Percentiles rank a stretch among this genome's conserved stretches.
These are phyloP conservation scores for Pomacea canaliculata DNA, from an alignment of 2,888 invertebrate genomes.

Conservation along the genomic window DNA sequence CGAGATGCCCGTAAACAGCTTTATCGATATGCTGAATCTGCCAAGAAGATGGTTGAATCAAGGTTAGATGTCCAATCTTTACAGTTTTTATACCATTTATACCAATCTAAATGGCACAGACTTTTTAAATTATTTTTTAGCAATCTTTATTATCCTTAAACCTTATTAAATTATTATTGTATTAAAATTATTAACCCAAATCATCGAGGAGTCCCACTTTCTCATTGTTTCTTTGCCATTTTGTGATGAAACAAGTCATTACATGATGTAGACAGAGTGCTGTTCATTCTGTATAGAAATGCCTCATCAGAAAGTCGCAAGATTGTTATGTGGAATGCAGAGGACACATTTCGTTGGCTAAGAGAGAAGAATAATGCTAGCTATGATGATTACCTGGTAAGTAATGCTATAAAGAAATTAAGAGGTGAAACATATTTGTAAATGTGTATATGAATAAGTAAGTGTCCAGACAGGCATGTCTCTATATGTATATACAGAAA, in stretches of 20 bases:
- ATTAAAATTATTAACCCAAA: no score
- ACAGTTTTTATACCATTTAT: neutral
- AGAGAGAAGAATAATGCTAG: slow-evolving; percentile 88
- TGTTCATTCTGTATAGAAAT: slow-evolving; percentile 74
- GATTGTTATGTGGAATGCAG: slow-evolving; percentile 98
- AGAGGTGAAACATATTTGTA: no score
- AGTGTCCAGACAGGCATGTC: no score
- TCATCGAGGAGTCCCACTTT: no score
- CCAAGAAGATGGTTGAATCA: slow-evolving; percentile 95
- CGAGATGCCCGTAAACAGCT: slow-evolving; percentile 95
- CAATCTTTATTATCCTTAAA: no score
- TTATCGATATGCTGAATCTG: slow-evolving; percentile 93
- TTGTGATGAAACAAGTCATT: no score
- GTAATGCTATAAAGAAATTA: slow-evolving; percentile 14
- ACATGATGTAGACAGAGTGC: no score
- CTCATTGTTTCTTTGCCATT: no score
- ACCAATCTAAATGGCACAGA: neutral
- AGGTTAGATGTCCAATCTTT: slow-evolving; percentile 66
- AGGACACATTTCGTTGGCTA: slow-evolving; percentile 96
- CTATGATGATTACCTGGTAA: slow-evolving; percentile 68
- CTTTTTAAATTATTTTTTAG: neutral
- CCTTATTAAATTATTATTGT: no score
- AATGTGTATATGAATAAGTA: no score
- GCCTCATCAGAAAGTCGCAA: slow-evolving; percentile 93
- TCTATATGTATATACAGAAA: no score